Conservation (phyloP, 2,888 invertebrate species). For the Mythimna ferrago region DNA sequence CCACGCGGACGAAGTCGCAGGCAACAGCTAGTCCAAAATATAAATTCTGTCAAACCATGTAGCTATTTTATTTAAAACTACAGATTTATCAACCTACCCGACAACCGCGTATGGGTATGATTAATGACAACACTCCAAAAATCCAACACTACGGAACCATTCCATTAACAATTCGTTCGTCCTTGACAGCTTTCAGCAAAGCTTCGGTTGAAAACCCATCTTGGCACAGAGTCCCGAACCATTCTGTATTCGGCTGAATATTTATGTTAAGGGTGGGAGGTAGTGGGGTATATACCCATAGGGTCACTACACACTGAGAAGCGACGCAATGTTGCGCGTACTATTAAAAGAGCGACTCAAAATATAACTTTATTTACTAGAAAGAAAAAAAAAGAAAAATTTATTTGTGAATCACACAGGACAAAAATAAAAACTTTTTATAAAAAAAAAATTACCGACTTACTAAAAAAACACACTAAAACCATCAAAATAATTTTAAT, state of each 20-base stretch:
- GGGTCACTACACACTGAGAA: no score
- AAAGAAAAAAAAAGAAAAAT: no score
- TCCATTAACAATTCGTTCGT: constrained; percentile 1
- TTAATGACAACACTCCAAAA: constrained; percentile 9
- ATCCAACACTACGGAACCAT: constrained; percentile 23
- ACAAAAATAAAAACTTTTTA: no score
- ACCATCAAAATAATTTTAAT: no score
- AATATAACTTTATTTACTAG: no score
- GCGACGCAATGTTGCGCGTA: no score
- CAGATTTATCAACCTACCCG: not conserved
- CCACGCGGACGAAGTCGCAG: no score
- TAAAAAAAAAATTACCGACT: no score
- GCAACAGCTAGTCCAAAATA: not conserved
- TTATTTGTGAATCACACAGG: no score
- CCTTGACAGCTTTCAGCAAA: constrained; percentile 11
- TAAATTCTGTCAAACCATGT: not conserved
- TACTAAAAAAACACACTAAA: no score
- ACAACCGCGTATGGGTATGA: not conserved
- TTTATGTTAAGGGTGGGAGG: constrained; percentile 45
- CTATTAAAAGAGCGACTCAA: no score
- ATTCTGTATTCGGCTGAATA: constrained; percentile 57
- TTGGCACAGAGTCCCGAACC: constrained; percentile 56
- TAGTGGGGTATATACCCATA: not conserved
- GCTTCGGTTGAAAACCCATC: constrained; percentile 36
- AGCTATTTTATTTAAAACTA: not conserved